Base-by-base conservation (phyloP, 2,888 invertebrate species). In the Apodemia zela region DNA sequence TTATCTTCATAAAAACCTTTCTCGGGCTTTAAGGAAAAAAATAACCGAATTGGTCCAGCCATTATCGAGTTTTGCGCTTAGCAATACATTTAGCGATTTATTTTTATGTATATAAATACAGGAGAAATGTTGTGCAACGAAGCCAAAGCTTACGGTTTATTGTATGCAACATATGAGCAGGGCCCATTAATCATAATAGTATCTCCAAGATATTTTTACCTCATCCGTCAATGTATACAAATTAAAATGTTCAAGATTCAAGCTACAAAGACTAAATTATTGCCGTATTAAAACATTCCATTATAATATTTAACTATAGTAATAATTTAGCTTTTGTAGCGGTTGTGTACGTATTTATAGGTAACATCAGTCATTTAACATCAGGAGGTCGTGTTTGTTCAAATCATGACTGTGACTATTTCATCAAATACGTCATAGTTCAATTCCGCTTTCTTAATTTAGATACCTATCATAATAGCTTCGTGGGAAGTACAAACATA, bases 301-400 rank as follows among this genome's bases (percentile, higher is more conserved):
- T 33, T 33, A 33, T 33, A 33, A 33, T 33, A 33, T 33, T 33
- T 29, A 29, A 29, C 29, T 17, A 47, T 47, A 47, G 47, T 47
- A n/a, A 47, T 47, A 17, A 47, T 47, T 47, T 47, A 47, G 17
- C 47, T 47, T 47, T 47, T 47, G 47, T 47, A 15, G 17, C n/a
- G 47, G n/a, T 29, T 17, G 47, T 47, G 17, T 47, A 47, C 47
- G 47, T 47, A 47, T 47, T 17, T 47, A 47, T 47, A 47, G 47
- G 17, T 7, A 47, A 17, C 47, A 47, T n/a, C 47, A 47, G 47
- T 47, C 47, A 47, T 47, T 47, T 47, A 47, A 15, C 49, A 49
- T 49, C 49, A 17, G 49, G 49, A 49, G 49, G 49, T 49, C 49
- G n/a, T n/a, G 49, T 49, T 49, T 49, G 49, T 18, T 49, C 10